Evolutionary conservation across 2,797 vertebrate species (phyloP).

Genomic region (Tarsius wallacei): DNA sequence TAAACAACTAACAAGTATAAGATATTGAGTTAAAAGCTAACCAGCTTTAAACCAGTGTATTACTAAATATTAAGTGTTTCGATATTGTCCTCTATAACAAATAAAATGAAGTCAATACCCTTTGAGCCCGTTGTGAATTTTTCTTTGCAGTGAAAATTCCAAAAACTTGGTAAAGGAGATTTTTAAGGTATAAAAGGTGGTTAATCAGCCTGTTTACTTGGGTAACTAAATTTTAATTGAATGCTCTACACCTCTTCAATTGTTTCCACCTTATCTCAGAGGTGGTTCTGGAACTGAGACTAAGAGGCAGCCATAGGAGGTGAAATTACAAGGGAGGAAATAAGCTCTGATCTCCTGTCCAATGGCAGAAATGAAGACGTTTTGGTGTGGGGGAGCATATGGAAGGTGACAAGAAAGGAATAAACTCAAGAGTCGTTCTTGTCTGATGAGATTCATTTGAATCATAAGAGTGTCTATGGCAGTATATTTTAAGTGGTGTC

Average conservation of each 20-base stretch:
- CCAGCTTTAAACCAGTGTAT: not conserved
- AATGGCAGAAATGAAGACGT: not conserved
- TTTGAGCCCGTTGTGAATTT: not conserved
- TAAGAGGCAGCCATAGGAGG: fast-evolving
- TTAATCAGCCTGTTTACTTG: not conserved
- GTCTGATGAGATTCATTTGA: not conserved
- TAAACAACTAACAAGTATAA: not conserved
- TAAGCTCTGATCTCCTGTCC: fast-evolving
- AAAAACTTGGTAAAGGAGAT: not conserved
- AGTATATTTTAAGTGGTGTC: not conserved
- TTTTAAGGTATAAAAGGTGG: not conserved
- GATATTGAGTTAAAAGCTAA: not conserved
- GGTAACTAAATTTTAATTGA: not conserved
- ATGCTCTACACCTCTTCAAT: not conserved
- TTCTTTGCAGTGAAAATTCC: not conserved
- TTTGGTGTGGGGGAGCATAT: not conserved
- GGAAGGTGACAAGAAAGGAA: not conserved
- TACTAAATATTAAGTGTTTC: not conserved
- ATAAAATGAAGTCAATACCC: not conserved
- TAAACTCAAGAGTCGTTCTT: not conserved
- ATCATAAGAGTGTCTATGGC: not conserved
- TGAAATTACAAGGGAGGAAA: not conserved
- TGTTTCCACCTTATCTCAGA: not conserved
- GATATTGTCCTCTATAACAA: not conserved
- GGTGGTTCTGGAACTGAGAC: fast-evolving